phyloP scores from a whole-genome alignment of 2,888 invertebrate genomes.

The Homarus gammarus region DNA sequence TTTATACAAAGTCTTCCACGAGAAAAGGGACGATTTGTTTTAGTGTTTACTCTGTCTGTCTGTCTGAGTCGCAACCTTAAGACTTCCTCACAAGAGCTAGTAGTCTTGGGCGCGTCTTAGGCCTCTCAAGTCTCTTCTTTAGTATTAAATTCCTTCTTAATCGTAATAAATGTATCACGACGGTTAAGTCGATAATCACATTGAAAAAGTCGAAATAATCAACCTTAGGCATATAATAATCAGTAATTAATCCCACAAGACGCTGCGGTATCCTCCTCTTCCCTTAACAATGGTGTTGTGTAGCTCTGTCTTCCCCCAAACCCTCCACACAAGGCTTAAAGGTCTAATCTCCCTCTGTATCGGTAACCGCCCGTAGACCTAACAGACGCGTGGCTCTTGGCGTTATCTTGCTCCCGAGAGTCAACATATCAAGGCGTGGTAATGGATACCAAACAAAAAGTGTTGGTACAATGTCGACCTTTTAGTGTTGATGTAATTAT shows the following conservation, averaged over 20 bases:
- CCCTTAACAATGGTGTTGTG: neutral
- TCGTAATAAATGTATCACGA: no score
- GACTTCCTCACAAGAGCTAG: no score
- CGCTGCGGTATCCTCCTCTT: neutral
- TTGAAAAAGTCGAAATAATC: no score
- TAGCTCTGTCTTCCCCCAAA: neutral
- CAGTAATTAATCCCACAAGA: neutral
- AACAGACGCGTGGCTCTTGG: neutral
- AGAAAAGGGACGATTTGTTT: no score
- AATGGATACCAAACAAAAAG: slow-evolving; percentile 50
- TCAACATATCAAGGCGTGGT: slow-evolving; percentile 52
- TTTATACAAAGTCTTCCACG: no score
- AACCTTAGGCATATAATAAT: no score
- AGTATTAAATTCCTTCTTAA: no score
- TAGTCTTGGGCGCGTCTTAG: no score
- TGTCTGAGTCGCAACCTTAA: no score
- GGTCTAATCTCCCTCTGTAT: neutral
- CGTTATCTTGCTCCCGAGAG: neutral
- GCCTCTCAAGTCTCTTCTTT: no score
- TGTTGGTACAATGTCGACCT: slow-evolving; percentile 54
- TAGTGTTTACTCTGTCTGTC: no score
- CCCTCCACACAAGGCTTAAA: neutral
- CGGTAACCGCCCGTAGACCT: neutral
- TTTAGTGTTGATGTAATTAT: slow-evolving; percentile 35
- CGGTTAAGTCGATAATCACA: no score